Evolutionary conservation across 2,888 invertebrate species (phyloP), one percentile per base, ranked within the genome.

Genomic region (Drosophila peninsularis): DNA sequence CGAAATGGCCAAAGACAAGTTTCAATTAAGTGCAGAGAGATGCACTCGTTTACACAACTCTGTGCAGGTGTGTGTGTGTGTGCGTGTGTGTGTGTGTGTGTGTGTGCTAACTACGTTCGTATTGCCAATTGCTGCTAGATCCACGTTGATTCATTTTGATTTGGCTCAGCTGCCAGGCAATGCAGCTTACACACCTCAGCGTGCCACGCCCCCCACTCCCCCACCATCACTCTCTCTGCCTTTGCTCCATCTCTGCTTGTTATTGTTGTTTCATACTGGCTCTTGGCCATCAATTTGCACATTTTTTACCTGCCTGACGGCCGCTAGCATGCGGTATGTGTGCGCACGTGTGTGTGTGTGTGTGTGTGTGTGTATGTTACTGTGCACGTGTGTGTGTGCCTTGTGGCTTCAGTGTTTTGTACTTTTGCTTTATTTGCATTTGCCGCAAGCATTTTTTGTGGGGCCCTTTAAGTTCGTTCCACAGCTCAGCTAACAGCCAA

Each of bases 211-310:
- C 27, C 5, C 27, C 6, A 1, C 27, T 17, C 10, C 21, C 27
- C 4, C 6, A 34, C 42, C n/a, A 21, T 11, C 19, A 24, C 9
- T 4, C 19, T 34, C 50, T 10, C 30, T 17, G 5, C 27, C n/a
- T 24, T n/a, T 13, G 6, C 10, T 19, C 24, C 58, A 32, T 30
- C 21, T 61, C 27, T 5, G n/a, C 30, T 6, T 52, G 21, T 9
- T 42, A 21, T n/a, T 34, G 13, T 53, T 66, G 32, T 30, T 66
- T 56, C 60, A 54, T 53, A 42, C 24, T 17, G 52, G 56, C 66
- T 66, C 45, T 50, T 62, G 56, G 71, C 74, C 69, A 75, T 75
- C 64, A 75, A 75, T 75, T 73, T 75, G 73, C 73, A 69, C 73
- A 73, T 65, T 72, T 68, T 75, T 75, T 56, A 68, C 64, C 60